Conservation (phyloP, 2,113 vertebrate species). For the Callipepla squamata region DNA sequence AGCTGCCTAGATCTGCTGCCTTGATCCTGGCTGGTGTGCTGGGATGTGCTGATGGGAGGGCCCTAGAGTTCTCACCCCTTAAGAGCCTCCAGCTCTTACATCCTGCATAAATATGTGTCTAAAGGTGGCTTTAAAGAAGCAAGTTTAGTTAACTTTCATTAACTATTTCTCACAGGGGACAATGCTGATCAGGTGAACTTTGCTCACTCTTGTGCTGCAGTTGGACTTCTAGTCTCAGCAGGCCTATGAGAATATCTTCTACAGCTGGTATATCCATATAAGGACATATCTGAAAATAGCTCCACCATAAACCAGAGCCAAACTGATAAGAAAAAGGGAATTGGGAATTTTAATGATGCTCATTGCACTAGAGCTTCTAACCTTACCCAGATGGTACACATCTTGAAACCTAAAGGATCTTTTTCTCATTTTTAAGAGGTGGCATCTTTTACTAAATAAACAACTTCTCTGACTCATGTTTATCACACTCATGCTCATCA, state of each 20-base stretch:
- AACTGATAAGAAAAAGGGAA: background rate
- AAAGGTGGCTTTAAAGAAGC: background rate
- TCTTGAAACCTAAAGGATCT: background rate
- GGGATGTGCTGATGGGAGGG: background rate
- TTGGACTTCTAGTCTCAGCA: background rate
- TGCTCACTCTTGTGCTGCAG: background rate
- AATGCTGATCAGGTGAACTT: fast-evolving
- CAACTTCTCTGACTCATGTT: background rate
- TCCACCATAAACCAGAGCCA: background rate
- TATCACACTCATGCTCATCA: background rate
- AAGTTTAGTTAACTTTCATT: background rate
- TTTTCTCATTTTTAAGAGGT: background rate
- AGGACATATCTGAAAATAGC: background rate
- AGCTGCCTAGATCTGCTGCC: fast-evolving
- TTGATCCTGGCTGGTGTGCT: too few species aligned
- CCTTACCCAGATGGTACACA: background rate
- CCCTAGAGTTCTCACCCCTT: fast-evolving
- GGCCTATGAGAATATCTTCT: background rate
- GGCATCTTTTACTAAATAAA: background rate
- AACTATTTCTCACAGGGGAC: background rate
- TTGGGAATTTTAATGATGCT: background rate
- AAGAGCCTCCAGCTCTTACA: background rate
- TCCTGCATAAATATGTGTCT: background rate
- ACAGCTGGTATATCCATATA: background rate
- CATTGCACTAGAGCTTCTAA: background rate